These are phyloP conservation scores for Chorisops tibialis DNA, from an alignment of 2,888 invertebrate species.

Conservation along the genomic window DNA sequence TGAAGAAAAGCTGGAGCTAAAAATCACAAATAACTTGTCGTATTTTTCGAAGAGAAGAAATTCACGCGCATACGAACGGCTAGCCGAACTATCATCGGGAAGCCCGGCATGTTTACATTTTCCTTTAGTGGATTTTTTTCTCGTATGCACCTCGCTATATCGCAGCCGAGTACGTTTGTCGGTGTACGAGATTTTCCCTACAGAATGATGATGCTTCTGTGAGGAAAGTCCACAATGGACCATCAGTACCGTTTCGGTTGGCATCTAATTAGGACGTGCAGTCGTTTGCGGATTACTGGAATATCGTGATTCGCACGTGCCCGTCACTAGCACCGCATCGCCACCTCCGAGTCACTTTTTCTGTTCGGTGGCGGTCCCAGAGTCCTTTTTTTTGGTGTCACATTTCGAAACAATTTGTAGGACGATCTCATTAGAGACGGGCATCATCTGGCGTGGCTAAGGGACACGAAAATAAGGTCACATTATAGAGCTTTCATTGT, in stretches of 20 bases:
- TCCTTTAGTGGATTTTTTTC: not conserved
- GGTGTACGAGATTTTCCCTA: not conserved
- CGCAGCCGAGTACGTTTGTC: not conserved
- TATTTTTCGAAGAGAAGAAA: not conserved
- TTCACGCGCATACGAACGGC: not conserved
- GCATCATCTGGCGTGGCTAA: too few relatives aligned
- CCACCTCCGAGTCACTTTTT: not conserved
- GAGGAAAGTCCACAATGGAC: not conserved
- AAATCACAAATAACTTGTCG: not conserved
- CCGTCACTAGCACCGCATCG: not conserved
- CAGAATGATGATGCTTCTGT: not conserved
- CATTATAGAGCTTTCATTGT: too few relatives aligned
- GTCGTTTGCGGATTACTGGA: not conserved
- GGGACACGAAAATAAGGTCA: too few relatives aligned
- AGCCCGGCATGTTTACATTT: slow-evolving; percentile 21
- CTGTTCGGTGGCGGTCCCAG: not conserved
- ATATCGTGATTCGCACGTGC: slow-evolving; percentile 11
- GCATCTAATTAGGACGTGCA: slow-evolving; percentile 22
- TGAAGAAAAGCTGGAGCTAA: too few relatives aligned
- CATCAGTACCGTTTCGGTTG: slow-evolving; percentile 21
- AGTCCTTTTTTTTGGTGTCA: too few relatives aligned
- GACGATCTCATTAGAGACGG: too few relatives aligned
- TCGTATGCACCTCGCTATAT: not conserved
- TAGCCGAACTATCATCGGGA: not conserved
- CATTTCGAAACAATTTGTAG: too few relatives aligned